Evolutionary conservation across 2,888 invertebrate species (phyloP).

Genomic region (Aporophyla lueneburgensis): DNA sequence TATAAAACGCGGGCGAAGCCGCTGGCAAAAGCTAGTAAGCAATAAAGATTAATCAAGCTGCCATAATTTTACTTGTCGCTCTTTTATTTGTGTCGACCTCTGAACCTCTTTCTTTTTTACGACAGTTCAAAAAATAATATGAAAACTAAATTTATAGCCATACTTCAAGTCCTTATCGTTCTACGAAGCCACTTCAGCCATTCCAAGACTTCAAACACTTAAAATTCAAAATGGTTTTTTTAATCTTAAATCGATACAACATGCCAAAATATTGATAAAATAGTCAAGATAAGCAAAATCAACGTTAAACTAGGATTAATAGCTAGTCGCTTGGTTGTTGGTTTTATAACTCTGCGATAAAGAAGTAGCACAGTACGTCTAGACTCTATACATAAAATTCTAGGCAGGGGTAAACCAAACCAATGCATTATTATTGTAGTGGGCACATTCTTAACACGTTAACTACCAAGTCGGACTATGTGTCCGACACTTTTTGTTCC

Average conservation of each 20-base stretch:
- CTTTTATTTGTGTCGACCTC: neutral
- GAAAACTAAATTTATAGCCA: neutral
- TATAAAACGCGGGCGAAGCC: no score
- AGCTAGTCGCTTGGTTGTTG: constrained; percentile 4
- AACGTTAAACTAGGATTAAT: neutral
- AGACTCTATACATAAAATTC: constrained; percentile 3
- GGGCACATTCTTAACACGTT: no score
- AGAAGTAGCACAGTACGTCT: constrained; percentile 38
- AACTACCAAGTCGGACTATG: no score
- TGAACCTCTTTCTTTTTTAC: neutral
- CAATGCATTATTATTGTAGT: neutral
- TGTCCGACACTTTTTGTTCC: no score
- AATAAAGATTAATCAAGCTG: neutral
- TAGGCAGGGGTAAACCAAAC: neutral
- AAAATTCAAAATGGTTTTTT: neutral
- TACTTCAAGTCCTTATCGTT: neutral
- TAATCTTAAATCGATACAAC: neutral
- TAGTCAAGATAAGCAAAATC: neutral
- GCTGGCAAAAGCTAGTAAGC: no score
- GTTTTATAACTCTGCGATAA: constrained; percentile 24
- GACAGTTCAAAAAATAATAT: neutral
- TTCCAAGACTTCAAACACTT: neutral
- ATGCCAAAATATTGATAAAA: neutral
- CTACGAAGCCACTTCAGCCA: neutral
- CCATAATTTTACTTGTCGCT: neutral